Conservation (phyloP, 1,140 invertebrate genomes). For the Drosophila sucinea region DNA sequence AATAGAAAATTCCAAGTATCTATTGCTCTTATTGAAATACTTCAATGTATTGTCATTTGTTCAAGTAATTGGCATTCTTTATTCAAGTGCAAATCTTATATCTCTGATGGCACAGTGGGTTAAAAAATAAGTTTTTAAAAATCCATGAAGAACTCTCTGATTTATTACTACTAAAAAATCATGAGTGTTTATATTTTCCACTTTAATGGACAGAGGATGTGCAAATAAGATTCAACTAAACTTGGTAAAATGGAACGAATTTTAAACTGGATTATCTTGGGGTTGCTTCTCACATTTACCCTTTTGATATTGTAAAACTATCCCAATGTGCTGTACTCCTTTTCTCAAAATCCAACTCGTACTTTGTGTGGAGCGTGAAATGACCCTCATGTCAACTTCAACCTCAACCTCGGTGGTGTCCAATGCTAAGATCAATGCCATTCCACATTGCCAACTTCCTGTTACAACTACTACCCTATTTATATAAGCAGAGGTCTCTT, state of each 20-base stretch:
- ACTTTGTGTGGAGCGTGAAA: slow-evolving; percentile 47
- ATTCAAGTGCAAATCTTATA: too few relatives aligned
- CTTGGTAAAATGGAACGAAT: too few relatives aligned
- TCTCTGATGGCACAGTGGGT: too few relatives aligned
- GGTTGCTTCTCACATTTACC: too few relatives aligned
- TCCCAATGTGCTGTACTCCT: neutral
- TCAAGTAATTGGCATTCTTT: neutral
- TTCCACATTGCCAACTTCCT: slow-evolving; percentile 69
- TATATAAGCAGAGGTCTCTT: slow-evolving; percentile 23
- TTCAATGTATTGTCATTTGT: neutral
- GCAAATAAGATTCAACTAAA: too few relatives aligned
- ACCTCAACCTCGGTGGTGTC: slow-evolving; percentile 55
- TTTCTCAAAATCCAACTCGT: neutral
- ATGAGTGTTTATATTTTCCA: too few relatives aligned
- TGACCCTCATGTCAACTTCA: slow-evolving; percentile 58
- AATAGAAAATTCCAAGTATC: neutral
- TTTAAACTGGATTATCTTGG: too few relatives aligned
- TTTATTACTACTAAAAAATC: too few relatives aligned
- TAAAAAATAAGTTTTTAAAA: too few relatives aligned
- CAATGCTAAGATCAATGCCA: slow-evolving; percentile 81
- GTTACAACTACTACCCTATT: slow-evolving; percentile 72
- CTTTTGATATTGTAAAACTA: too few relatives aligned
- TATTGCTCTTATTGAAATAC: neutral
- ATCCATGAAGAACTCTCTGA: too few relatives aligned
- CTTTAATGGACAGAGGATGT: too few relatives aligned